Percentiles rank a stretch among this genome's conserved stretches.
These are phyloP conservation scores for Calameuta idolon DNA, from an alignment of 2,888 invertebrate genomes.

Conservation along the genomic window DNA sequence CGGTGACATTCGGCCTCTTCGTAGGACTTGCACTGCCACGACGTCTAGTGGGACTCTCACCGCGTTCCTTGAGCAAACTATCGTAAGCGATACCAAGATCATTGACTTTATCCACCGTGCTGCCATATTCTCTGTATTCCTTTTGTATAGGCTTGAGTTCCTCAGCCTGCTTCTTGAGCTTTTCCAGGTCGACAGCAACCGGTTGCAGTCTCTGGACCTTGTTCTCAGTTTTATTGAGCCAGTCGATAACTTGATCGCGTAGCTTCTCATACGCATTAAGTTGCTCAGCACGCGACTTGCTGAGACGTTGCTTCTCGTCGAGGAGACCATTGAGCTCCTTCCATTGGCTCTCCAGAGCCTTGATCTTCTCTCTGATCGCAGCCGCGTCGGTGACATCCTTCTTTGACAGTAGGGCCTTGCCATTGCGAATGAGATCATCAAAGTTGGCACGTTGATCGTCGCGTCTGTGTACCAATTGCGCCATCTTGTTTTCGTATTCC, in stretches of 20 bases:
- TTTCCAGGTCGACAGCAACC: constrained; percentile 89
- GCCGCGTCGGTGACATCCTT: constrained; percentile 91
- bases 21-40: constrained; percentile 84
- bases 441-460: constrained; percentile 70
- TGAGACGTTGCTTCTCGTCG: constrained; percentile 87
- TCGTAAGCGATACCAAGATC: constrained; percentile 91
- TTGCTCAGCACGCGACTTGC: constrained; percentile 87
- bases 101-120: constrained; percentile 90
- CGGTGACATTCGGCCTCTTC: constrained; percentile 75
- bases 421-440: constrained; percentile 84
- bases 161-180: constrained; percentile 84
- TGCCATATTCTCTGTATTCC: constrained; percentile 88
- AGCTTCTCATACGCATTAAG: constrained; percentile 87
- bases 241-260: constrained; percentile 84
- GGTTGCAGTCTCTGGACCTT: constrained; percentile 82
- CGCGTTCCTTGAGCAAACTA: constrained; percentile 80
- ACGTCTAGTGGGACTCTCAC: constrained; percentile 83
- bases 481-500: constrained; percentile 73
- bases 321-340: constrained; percentile 84
- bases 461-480: constrained; percentile 72
- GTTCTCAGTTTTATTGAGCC: constrained; percentile 86
- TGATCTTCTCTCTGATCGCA: constrained; percentile 85
- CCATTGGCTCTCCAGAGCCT: constrained; percentile 90
- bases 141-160: constrained; percentile 87
- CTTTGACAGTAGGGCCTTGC: constrained; percentile 83